Base-by-base conservation (phyloP, 2,888 invertebrate genomes). In the Eremobia ochroleuca region DNA sequence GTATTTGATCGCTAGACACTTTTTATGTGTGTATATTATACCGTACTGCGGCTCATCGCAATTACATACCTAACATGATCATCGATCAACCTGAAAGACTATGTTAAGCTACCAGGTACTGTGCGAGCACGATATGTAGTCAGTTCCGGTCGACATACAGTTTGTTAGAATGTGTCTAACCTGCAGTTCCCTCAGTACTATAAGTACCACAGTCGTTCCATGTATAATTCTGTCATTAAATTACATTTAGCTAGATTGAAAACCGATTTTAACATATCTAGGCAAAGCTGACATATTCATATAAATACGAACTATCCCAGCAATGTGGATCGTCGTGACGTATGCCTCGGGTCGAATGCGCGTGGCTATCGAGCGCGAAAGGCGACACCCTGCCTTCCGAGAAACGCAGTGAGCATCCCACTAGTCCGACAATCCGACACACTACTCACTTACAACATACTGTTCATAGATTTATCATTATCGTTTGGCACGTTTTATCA, bases 371-470 rank as follows among this genome's bases (percentile, higher is more conserved):
- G 46, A 52, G 81, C 81, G 76, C 81, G 90, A 87, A 92, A 94
- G 91, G 85, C 90, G 93, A 94, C 91, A 93, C 93, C 91, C 83
- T 76, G 81, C 79, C 80, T 94, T 94, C 93, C 87, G 80, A 88
- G 94, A 94, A 94, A 85, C 89, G 88, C 82, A 89, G 84, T 89
- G 85, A 90, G 88, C 90, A 90, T 91, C 89, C 88, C 79, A 85
- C 80, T 81, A 83, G 83, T 76, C 72, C 58, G 43, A 34, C 55
- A 43, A 18, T 40, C 73, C 77, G 58, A 79, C 72, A 79, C 58
- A 79, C 72, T 31, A 73, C 46, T 74, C 73, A 68, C 68, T 73
- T 71, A 78, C 71, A 52, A 61, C 55, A 72, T 49, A 28, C 67
- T 34, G n/a, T 62, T 18, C 37, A 71, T 67, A 77, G 77, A 77